Evolutionary conservation across 2,797 vertebrate genomes (phyloP).

Genomic region (Schizopygopsis pylzovi): DNA sequence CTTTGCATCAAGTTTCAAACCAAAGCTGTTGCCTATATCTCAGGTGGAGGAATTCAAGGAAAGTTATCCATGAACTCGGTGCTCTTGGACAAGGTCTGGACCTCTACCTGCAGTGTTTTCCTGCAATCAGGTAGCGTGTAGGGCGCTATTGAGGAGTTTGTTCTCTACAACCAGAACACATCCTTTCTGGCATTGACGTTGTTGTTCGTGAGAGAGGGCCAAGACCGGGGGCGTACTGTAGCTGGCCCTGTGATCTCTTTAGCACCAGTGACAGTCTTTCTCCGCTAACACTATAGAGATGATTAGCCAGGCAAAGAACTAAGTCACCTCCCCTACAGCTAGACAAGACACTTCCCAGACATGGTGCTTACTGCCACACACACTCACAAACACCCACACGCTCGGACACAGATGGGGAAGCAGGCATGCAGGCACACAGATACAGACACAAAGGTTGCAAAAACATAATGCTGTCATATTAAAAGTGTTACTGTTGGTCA

Average conservation of each 20-base stretch:
- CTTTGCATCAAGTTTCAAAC: not conserved
- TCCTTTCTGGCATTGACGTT: conserved; percentile 43
- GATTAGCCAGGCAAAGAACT: conserved; percentile 54
- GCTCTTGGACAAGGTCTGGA: conserved; percentile 8
- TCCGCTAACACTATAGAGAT: conserved; percentile 73
- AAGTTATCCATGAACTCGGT: not conserved
- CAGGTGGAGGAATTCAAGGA: not conserved
- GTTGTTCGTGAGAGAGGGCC: conserved; percentile 67
- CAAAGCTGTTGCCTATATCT: not conserved
- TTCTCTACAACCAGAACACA: conserved; percentile 39
- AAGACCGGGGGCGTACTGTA: conserved; percentile 70
- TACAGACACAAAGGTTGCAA: conserved; percentile 37
- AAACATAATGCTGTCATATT: not conserved
- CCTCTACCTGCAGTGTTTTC: not conserved
- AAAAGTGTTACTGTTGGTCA: not conserved
- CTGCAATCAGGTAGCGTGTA: conserved; percentile 6
- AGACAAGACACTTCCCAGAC: conserved; percentile 70
- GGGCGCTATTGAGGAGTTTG: conserved; percentile 29
- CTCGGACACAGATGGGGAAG: conserved; percentile 29
- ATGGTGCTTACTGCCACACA: conserved; percentile 53
- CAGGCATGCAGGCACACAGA: conserved; percentile 24
- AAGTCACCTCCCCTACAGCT: conserved; percentile 64
- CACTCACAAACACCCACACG: conserved; percentile 61
- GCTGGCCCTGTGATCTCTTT: conserved; percentile 71
- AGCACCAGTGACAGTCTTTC: conserved; percentile 80